Evolutionary conservation across 2,797 vertebrate genomes (phyloP).

Genomic region (Sebastes glaucus): DNA sequence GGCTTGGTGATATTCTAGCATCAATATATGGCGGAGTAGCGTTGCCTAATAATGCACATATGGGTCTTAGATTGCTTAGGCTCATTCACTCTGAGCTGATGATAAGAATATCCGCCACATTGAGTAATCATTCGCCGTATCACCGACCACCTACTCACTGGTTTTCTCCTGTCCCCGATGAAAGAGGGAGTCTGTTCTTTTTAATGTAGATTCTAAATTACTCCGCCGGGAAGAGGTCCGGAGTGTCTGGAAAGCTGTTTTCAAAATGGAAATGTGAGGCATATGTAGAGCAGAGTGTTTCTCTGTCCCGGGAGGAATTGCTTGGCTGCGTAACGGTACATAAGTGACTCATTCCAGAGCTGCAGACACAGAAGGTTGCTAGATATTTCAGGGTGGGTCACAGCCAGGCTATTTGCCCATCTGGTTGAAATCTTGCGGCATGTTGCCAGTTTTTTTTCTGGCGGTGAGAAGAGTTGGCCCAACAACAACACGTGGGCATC

Average conservation of each 20-base stretch:
- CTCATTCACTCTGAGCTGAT: slow-evolving; percentile 17
- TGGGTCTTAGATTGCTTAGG: background rate
- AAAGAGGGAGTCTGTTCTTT: slow-evolving; percentile 42
- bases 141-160: background rate
- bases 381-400: slow-evolving; percentile 45
- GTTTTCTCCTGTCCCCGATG: slow-evolving; percentile 14
- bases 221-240: slow-evolving; percentile 64
- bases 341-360: slow-evolving; percentile 28
- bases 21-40: background rate
- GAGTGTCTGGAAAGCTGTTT: slow-evolving; percentile 68
- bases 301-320: slow-evolving; percentile 41
- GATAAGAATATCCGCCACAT: slow-evolving; percentile 28
- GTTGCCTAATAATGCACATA: background rate
- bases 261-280: slow-evolving; percentile 57
- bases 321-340: slow-evolving; percentile 5
- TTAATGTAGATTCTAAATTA: slow-evolving; percentile 43
- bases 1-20: background rate
- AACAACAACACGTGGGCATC: slow-evolving; percentile 40
- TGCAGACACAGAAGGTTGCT: slow-evolving; percentile 9
- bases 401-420: slow-evolving; percentile 39
- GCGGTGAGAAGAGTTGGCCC: slow-evolving; percentile 30
- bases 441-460: slow-evolving; percentile 46
- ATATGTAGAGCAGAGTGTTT: slow-evolving; percentile 50
- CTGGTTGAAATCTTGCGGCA: slow-evolving; percentile 60
- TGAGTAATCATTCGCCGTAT: slow-evolving; percentile 12